Evolutionary conservation across 2,113 vertebrate genomes (phyloP).

Genomic region (Salminus brasiliensis): DNA sequence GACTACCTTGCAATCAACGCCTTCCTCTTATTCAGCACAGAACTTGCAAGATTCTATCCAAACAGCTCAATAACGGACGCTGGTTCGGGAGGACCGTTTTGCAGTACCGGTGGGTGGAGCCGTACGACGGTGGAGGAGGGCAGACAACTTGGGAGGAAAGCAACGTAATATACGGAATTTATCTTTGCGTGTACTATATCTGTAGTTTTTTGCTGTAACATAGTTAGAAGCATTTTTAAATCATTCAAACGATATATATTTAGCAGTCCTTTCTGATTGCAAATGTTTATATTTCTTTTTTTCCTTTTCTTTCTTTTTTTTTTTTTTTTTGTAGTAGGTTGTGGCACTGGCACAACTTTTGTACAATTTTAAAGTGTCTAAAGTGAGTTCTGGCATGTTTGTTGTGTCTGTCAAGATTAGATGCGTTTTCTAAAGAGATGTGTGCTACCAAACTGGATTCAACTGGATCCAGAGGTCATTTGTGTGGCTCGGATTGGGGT

Average conservation of each 20-base stretch:
- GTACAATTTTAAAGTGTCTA: constrained; percentile 59
- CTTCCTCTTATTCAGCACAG: constrained; percentile 17
- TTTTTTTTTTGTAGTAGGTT: constrained; percentile 66
- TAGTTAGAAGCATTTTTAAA: constrained; percentile 79
- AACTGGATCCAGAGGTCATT: not conserved
- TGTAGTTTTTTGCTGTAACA: constrained; percentile 78
- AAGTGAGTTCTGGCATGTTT: constrained; percentile 66
- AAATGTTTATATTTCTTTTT: constrained; percentile 72
- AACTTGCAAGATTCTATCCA: not conserved
- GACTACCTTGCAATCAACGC: constrained; percentile 18
- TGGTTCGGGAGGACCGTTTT: not conserved
- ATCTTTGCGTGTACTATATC: constrained; percentile 72
- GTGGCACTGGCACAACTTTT: constrained; percentile 64
- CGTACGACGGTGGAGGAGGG: not conserved
- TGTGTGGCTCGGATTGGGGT: not conserved
- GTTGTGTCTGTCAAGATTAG: constrained; percentile 38
- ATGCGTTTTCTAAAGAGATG: constrained; percentile 24
- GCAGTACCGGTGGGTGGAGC: not conserved
- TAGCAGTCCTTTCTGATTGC: constrained; percentile 77
- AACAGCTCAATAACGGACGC: not conserved
- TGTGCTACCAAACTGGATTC: not conserved
- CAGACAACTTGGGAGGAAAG: not conserved
- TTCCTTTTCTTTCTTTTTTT: constrained; percentile 41
- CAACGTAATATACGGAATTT: constrained; percentile 18
- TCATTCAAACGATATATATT: constrained; percentile 68